Percentiles rank a stretch among this genome's conserved stretches.
phyloP scores from a whole-genome alignment of 2,888 invertebrate species.

The Hydrotaea cyrtoneurina region DNA sequence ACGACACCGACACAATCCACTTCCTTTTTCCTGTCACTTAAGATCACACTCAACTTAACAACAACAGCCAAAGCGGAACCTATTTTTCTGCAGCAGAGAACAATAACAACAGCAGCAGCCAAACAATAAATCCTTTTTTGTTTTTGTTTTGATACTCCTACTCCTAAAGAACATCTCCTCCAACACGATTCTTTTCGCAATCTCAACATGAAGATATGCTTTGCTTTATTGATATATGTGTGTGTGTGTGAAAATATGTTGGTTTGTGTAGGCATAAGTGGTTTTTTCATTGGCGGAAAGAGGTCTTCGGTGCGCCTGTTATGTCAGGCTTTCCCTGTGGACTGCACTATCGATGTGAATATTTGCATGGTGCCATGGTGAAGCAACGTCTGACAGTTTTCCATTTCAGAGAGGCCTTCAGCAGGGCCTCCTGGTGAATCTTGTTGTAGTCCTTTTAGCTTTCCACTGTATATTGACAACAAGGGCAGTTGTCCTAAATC shows the following conservation, averaged over 20 bases:
- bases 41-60: slow-evolving; percentile 42
- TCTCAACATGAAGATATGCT: background rate
- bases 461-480: too few species aligned
- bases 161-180: slow-evolving; percentile 41
- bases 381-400: too few species aligned
- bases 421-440: too few species aligned
- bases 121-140: slow-evolving; percentile 61
- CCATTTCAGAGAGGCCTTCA: too few species aligned
- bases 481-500: too few species aligned
- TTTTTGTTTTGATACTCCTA: slow-evolving; percentile 46
- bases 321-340: too few species aligned
- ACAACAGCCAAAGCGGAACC: slow-evolving; percentile 50
- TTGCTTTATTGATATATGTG: background rate
- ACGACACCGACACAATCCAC: slow-evolving; percentile 54
- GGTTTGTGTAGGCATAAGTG: background rate
- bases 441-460: too few species aligned
- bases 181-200: slow-evolving; percentile 1
- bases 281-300: background rate
- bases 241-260: background rate
- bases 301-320: too few species aligned
- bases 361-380: too few species aligned
- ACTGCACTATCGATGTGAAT: too few species aligned
- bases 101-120: background rate
- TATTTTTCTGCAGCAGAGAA: slow-evolving; percentile 28
- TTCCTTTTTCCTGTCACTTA: slow-evolving; percentile 64